A percentile compares a stretch with the other conserved stretches of the same genome.
These are phyloP conservation scores for Acrocephalus scirpaceus DNA, from an alignment of 2,797 vertebrate genomes.

Conservation along the genomic window DNA sequence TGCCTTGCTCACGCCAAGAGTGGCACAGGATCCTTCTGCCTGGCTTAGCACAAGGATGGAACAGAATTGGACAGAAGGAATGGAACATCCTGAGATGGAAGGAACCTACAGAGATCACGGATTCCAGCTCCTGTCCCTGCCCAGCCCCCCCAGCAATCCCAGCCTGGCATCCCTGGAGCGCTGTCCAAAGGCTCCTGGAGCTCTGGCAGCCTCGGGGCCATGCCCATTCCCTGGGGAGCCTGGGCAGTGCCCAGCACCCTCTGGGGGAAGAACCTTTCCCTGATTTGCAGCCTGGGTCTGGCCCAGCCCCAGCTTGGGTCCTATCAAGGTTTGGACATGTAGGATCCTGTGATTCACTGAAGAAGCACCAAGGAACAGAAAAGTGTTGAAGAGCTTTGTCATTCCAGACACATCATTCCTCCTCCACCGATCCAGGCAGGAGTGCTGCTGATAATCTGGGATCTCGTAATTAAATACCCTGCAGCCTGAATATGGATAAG, in stretches of 20 bases:
- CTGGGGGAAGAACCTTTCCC: background rate
- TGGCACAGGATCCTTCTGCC: background rate
- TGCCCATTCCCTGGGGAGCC: background rate
- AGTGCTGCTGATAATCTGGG: background rate
- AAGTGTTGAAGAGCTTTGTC: background rate
- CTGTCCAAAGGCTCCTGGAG: background rate
- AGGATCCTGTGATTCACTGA: background rate
- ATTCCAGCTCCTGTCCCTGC: rapidly evolving
- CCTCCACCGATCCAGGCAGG: background rate
- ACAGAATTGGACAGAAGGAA: background rate
- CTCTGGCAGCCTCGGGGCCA: background rate
- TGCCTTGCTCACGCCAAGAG: background rate
- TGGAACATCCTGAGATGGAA: background rate
- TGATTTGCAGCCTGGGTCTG: background rate
- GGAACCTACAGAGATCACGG: rapidly evolving
- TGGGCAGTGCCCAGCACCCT: background rate
- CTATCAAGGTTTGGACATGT: background rate
- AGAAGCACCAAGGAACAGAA: background rate
- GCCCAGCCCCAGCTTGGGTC: background rate
- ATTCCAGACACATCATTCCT: background rate
- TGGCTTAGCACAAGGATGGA: background rate
- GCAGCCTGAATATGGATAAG: slow-evolving; percentile 20
- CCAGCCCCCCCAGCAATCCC: background rate
- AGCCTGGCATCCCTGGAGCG: background rate
- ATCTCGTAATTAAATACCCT: slow-evolving; percentile 43